Evolutionary conservation across 2,113 vertebrate genomes (phyloP).

Genomic region (Gnathonemus longibarbis): DNA sequence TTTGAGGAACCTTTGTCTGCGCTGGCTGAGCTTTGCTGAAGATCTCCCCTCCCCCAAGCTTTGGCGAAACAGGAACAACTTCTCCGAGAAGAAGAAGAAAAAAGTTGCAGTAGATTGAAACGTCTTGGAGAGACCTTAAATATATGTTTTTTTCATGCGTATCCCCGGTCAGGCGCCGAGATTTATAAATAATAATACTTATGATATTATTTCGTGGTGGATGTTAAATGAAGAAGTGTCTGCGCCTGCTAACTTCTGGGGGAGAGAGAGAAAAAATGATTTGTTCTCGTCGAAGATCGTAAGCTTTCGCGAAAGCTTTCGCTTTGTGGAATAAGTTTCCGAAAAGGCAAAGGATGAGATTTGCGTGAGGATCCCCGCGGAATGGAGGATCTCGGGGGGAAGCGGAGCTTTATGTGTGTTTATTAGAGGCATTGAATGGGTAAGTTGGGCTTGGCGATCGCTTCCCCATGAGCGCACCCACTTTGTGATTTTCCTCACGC

Average conservation of each 20-base stretch:
- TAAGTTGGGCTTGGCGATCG: slow-evolving; percentile 34
- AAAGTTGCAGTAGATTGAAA: slow-evolving; percentile 68
- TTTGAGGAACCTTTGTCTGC: slow-evolving; percentile 21
- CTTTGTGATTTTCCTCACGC: slow-evolving; percentile 18
- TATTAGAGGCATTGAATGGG: slow-evolving; percentile 20
- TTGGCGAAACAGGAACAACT: slow-evolving; percentile 75
- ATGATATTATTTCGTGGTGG: slow-evolving; percentile 15
- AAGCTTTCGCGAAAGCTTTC: slow-evolving; percentile 19
- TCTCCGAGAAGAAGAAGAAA: slow-evolving; percentile 56
- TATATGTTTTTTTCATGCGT: slow-evolving; percentile 39
- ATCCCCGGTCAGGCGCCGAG: slow-evolving; percentile 58
- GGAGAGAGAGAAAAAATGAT: slow-evolving; percentile 15
- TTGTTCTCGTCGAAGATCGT: slow-evolving; percentile 40
- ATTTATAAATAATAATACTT: slow-evolving; percentile 41
- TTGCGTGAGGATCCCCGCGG: slow-evolving; percentile 18
- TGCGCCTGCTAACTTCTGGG: neutral
- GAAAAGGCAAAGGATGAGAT: slow-evolving; percentile 29
- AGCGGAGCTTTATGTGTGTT: neutral
- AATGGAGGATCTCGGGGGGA: slow-evolving; percentile 31
- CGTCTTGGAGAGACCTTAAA: slow-evolving; percentile 61
- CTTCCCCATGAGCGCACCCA: neutral
- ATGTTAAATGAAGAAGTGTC: slow-evolving; percentile 22
- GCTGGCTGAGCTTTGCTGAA: slow-evolving; percentile 41
- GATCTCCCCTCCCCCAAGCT: slow-evolving; percentile 66
- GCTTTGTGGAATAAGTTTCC: slow-evolving; percentile 35